phyloP scores from a whole-genome alignment of 1,140 invertebrate genomes.

The Drosophila pectinifera region DNA sequence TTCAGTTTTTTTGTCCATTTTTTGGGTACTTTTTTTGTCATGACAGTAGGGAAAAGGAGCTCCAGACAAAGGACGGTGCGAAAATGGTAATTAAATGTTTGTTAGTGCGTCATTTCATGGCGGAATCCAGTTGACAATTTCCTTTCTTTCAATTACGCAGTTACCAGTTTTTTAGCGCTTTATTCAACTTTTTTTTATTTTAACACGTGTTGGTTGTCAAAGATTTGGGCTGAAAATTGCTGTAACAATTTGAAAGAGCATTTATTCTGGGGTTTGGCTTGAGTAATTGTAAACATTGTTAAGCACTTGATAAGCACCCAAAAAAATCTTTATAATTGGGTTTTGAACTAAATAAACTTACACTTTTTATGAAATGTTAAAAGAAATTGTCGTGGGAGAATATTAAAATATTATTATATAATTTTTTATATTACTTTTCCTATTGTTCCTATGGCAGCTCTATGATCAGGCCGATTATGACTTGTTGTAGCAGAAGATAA shows the following conservation, averaged over 20 bases:
- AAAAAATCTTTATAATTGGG: conserved; percentile 26
- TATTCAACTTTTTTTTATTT: conserved; percentile 3
- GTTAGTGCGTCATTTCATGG: conserved; percentile 67
- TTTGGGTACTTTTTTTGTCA: conserved; percentile 35
- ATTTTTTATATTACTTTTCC: no score
- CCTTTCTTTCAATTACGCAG: conserved; percentile 62
- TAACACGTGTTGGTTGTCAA: conserved; percentile 61
- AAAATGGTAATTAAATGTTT: conserved; percentile 77
- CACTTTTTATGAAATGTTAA: no score
- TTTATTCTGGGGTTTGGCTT: background rate
- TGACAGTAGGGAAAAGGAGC: background rate
- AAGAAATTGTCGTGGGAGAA: no score
- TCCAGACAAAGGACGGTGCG: conserved; percentile 39
- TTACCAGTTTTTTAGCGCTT: conserved; percentile 42
- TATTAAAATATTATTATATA: no score
- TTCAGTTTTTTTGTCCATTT: conserved; percentile 45
- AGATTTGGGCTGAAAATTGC: conserved; percentile 26
- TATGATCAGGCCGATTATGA: no score
- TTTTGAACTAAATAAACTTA: conserved; percentile 1
- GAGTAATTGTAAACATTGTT: conserved; percentile 39
- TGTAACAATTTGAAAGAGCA: background rate
- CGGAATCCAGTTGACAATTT: conserved; percentile 20
- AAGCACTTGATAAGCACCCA: conserved; percentile 20
- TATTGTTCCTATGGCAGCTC: no score
- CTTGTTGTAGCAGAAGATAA: no score